phyloP scores from a whole-genome alignment of 2,113 vertebrate genomes.

The Bombycilla garrulus region DNA sequence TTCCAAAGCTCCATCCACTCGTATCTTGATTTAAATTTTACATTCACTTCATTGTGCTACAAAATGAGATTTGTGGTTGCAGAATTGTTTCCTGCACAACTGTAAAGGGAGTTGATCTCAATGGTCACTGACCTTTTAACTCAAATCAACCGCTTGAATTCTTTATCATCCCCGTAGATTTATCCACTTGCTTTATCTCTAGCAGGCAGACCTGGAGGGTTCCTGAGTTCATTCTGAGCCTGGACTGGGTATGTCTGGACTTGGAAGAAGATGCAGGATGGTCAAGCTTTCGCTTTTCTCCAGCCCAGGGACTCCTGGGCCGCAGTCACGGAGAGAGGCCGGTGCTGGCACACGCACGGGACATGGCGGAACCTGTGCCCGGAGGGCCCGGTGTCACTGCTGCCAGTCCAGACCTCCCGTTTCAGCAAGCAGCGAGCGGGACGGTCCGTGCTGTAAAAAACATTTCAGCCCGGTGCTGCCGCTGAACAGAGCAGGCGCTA shows the following conservation, averaged over 20 bases:
- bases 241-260: not conserved
- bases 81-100: not conserved
- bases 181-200: not conserved
- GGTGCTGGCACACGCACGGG: fast-evolving
- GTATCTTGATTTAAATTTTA: not conserved
- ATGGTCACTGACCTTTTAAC: not conserved
- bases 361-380: not conserved
- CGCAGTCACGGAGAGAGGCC: fast-evolving
- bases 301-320: fast-evolving
- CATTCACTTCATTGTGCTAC: not conserved
- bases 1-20: not conserved
- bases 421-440: not conserved
- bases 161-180: not conserved
- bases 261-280: not conserved
- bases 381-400: not conserved
- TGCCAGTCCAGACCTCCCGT: fast-evolving
- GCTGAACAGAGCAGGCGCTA: not conserved
- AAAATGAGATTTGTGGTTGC: not conserved
- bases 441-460: fast-evolving
- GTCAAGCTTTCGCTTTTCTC: too few relatives aligned
- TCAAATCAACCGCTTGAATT: not conserved
- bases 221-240: not conserved
- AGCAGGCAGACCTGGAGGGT: not conserved
- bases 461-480: fast-evolving
- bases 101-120: not conserved